Conservation (phyloP, 2,888 invertebrate species). For the Exocentrus adspersus region DNA sequence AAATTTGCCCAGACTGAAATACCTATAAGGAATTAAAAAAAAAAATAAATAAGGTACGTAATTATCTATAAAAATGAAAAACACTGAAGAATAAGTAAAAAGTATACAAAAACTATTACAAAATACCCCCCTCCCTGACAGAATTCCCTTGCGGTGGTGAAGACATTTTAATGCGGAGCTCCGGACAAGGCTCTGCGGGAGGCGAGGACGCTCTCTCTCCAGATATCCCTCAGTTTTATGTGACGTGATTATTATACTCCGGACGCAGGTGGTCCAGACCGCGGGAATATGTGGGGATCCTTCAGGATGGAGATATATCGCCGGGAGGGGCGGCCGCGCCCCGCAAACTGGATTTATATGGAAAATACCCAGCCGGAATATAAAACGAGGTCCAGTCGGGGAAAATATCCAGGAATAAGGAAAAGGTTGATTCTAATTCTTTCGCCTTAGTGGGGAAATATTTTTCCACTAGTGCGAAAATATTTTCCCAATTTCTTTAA, state of each 20-base stretch:
- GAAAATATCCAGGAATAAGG: background rate
- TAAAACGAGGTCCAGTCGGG: background rate
- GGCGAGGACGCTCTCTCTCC: constrained; percentile 55
- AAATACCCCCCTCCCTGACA: background rate
- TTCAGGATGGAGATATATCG: constrained; percentile 52
- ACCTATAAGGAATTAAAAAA: no score
- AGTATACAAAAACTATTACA: no score
- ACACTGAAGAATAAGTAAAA: no score
- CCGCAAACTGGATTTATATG: constrained; percentile 32
- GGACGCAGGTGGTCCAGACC: constrained; percentile 60
- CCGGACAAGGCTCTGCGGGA: constrained; percentile 46
- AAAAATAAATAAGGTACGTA: no score
- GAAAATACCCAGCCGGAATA: constrained; percentile 29
- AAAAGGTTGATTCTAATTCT: no score
- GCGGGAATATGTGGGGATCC: constrained; percentile 56
- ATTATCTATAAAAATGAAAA: no score
- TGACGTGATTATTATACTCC: constrained; percentile 63
- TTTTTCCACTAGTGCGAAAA: constrained; percentile 39
- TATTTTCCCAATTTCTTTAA: constrained; percentile 56
- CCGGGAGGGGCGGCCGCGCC: constrained; percentile 22
- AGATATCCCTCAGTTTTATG: constrained; percentile 61
- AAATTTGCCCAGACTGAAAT: no score
- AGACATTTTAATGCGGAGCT: constrained; percentile 51
- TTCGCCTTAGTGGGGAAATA: no score
- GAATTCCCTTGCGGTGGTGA: background rate